phyloP scores from a whole-genome alignment of 2,797 vertebrate genomes.

The Sternarchorhynchus goeldii region DNA sequence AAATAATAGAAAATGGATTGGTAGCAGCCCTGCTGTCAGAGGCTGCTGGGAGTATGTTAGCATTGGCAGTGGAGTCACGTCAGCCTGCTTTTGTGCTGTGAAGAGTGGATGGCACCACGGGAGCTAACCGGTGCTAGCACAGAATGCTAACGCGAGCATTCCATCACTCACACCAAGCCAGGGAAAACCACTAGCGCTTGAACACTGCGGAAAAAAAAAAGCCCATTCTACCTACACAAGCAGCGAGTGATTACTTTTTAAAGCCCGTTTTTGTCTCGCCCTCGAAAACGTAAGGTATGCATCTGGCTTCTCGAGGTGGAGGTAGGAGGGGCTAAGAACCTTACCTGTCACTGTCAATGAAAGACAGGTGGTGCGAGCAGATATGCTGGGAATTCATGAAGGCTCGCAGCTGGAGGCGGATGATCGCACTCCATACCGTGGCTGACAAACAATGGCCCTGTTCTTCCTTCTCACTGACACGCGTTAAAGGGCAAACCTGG shows the following conservation, averaged over 20 bases:
- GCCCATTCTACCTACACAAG: background rate
- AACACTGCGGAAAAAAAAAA: constrained; percentile 42
- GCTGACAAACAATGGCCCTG: constrained; percentile 43
- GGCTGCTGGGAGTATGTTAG: constrained; percentile 33
- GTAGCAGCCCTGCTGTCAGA: constrained; percentile 35
- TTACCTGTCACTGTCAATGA: constrained; percentile 63
- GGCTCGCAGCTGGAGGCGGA: constrained; percentile 33
- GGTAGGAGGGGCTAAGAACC: constrained; percentile 30
- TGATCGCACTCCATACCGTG: constrained; percentile 46
- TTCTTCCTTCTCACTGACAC: constrained; percentile 26
- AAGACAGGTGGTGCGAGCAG: constrained; percentile 46
- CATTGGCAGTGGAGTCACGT: constrained; percentile 66
- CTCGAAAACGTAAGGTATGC: constrained; percentile 46
- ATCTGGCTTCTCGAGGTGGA: background rate
- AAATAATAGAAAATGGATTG: constrained; percentile 54
- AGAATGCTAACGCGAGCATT: constrained; percentile 51
- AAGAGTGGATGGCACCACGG: constrained; percentile 56
- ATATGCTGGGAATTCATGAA: constrained; percentile 55
- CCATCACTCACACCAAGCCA: constrained; percentile 51
- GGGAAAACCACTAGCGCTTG: constrained; percentile 46
- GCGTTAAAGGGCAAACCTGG: constrained; percentile 42
- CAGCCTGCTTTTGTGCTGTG: constrained; percentile 57
- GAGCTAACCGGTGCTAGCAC: constrained; percentile 52
- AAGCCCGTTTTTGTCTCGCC: constrained; percentile 47
- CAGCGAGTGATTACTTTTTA: constrained; percentile 39